Evolutionary conservation across 37 sponge, comb jelly and placozoan genomes (phyloP).

Genomic region (Haliclona indistincta): DNA sequence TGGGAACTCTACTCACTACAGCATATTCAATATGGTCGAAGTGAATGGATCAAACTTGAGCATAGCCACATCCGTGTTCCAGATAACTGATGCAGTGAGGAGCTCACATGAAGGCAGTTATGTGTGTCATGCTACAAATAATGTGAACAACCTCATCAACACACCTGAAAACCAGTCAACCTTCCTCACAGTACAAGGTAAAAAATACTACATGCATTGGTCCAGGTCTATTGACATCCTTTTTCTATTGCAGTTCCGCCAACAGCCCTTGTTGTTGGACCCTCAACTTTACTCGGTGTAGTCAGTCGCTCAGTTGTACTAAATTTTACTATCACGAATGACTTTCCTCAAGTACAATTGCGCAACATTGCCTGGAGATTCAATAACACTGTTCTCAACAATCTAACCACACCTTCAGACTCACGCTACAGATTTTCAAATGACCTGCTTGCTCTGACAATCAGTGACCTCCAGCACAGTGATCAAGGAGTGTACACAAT

Average conservation of each 20-base stretch:
- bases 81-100: neutral
- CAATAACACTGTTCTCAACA: too few relatives aligned
- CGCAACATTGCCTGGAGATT: too few relatives aligned
- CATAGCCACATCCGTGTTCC: neutral
- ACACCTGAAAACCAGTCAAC: neutral
- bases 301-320: neutral
- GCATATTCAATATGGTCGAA: neutral
- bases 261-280: neutral
- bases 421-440: neutral
- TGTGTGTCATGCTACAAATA: neutral
- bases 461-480: too few relatives aligned
- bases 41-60: neutral
- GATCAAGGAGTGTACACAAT: constrained; percentile 2
- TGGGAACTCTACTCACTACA: neutral
- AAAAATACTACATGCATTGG: too few relatives aligned
- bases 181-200: constrained; percentile 9
- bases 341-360: too few relatives aligned
- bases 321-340: neutral
- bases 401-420: too few relatives aligned
- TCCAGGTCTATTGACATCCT: neutral
- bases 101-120: neutral
- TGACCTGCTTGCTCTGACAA: neutral
- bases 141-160: neutral
- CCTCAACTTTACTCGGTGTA: neutral
- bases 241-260: neutral